Base-by-base conservation (phyloP, 2,113 vertebrate species). In the Tetrao urogallus region DNA sequence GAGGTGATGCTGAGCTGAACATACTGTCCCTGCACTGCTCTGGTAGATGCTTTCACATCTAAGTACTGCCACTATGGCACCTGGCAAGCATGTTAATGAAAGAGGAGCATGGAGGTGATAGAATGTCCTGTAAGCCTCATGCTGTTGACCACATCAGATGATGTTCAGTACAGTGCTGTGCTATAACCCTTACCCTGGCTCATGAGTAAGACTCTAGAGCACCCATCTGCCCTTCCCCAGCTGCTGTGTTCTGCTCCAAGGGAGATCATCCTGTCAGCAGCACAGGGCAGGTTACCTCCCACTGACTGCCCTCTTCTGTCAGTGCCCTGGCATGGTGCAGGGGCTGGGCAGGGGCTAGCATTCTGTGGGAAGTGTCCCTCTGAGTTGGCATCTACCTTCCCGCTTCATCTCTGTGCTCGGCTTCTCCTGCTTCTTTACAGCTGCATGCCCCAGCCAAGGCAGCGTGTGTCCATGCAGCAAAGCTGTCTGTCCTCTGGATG, bases 401-500 rank as follows among this genome's bases (percentile, higher is more conserved):
- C 7, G 3, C 34, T 30, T 30, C 20, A 34, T n/a, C 19, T n/a
- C 11, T 20, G 32, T 58, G 19, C 57, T 58, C 0, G 0, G 32
- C 67, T 54, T 24, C 56, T 67, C 24, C 69, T 45, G 32, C 48
- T 71, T 27, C 47, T 73, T 15, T 2, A 0, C 12, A 20, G 6
- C 6, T 20, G 3, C 19, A 3, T 0, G 0, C 10, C 38, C 22
- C 42, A 60, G 54, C 28, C 60, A 36, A 66, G 19, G 54, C 64
- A 65, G 32, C 20, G 32, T 27, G 63, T 60, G 42, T 6, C 52
- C 54, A 19, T 6, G 24, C 25, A 22, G n/a, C 76, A 64, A 6
- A 30, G 0, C n/a, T 28, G 27, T 16, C 36, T 66, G 32, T 36
- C 30, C 2, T 1, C 5, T 7, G 13, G 0, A 34, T 6, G 16